Evolutionary conservation across 2,113 vertebrate species (phyloP).

Genomic region (Hymenochirus boettgeri): DNA sequence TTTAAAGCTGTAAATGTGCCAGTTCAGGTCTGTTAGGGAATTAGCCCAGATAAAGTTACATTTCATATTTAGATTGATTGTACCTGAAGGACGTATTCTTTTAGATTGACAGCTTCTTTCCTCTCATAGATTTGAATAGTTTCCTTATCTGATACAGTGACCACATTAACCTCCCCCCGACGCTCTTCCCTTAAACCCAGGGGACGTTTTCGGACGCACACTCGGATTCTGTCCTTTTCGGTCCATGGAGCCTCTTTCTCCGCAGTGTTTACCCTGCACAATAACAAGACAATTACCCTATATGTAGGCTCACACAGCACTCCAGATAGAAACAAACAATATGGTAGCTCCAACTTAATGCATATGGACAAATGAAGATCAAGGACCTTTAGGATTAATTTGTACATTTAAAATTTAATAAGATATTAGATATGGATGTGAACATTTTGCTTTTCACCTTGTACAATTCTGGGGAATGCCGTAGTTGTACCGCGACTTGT

Average conservation of each 20-base stretch:
- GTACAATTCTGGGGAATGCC: constrained; percentile 69
- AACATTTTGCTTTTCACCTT: constrained; percentile 58
- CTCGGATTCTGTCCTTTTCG: constrained; percentile 73
- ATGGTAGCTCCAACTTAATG: no score
- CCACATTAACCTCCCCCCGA: constrained; percentile 74
- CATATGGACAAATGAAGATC: no score
- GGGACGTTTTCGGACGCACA: constrained; percentile 85
- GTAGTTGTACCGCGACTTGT: constrained; percentile 76
- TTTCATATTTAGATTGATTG: no score
- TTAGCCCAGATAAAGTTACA: no score
- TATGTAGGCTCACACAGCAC: no score
- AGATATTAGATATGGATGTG: no score
- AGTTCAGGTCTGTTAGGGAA: no score
- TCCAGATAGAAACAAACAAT: no score
- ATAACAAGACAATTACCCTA: neutral
- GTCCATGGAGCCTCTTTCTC: constrained; percentile 62
- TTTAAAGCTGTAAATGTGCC: no score
- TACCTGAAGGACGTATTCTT: constrained; percentile 84
- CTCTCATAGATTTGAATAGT: constrained; percentile 78
- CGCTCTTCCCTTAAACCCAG: constrained; percentile 64
- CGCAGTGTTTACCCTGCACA: constrained; percentile 51
- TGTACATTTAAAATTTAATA: no score
- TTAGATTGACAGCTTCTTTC: constrained; percentile 85
- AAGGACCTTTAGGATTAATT: no score
- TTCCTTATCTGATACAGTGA: constrained; percentile 68